A percentile compares a stretch with the other conserved stretches of the same genome.
phyloP scores from a whole-genome alignment of 2,888 invertebrate genomes.

The Phortica okadai region DNA sequence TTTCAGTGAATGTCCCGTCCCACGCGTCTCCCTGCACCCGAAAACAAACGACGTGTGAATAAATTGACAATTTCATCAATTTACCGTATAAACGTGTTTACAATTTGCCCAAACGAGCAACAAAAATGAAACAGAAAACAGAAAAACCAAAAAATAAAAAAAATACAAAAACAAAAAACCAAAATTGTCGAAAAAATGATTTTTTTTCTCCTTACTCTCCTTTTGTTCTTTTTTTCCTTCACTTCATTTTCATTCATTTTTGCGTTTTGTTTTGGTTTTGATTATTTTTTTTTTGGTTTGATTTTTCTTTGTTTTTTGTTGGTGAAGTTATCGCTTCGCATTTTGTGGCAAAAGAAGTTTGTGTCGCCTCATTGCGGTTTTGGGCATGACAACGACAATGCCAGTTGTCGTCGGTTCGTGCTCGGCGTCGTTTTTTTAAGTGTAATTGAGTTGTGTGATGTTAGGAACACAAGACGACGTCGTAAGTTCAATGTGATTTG shows the following conservation, averaged over 20 bases:
- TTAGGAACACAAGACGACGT: no score
- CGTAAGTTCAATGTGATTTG: no score
- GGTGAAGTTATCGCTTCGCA: background rate
- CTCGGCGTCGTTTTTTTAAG: no score
- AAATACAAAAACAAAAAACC: background rate
- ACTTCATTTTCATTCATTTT: background rate
- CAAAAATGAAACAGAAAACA: slow-evolving; percentile 24
- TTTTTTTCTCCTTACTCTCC: background rate
- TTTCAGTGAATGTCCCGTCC: slow-evolving; percentile 45
- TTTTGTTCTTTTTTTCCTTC: background rate
- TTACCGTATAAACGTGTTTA: slow-evolving; percentile 50
- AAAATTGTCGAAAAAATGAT: background rate
- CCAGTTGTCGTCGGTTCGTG: background rate
- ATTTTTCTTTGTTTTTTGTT: background rate
- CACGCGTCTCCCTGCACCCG: background rate
- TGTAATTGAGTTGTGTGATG: no score
- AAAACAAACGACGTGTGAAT: slow-evolving; percentile 59
- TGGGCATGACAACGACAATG: background rate
- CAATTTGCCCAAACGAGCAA: slow-evolving; percentile 39
- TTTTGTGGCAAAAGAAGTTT: slow-evolving; percentile 17
- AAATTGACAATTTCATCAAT: slow-evolving; percentile 61
- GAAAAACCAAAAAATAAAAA: background rate
- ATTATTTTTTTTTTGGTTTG: background rate
- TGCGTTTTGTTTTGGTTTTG: background rate
- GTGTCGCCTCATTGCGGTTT: slow-evolving; percentile 12